Evolutionary conservation across 1,140 invertebrate species (phyloP).

Genomic region (Nixonia krombeini): DNA sequence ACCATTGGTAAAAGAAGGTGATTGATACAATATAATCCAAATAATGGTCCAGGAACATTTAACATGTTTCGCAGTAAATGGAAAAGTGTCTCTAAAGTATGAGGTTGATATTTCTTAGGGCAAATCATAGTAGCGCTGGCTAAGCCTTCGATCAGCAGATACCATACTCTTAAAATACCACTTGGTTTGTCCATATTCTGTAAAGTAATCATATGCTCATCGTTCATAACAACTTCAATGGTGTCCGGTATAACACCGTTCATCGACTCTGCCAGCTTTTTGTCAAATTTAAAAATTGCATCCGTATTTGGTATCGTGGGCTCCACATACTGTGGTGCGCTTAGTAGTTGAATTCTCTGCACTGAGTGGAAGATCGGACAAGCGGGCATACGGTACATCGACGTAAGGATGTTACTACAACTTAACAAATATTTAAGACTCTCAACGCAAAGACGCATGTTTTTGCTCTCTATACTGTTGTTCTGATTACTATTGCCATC

Average conservation of each 20-base stretch:
- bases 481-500: too few relatives aligned
- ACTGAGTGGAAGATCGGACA: conserved; percentile 94
- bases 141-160: conserved; percentile 89
- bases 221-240: conserved; percentile 74
- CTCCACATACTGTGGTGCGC: conserved; percentile 85
- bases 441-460: conserved; percentile 79
- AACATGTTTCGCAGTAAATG: conserved; percentile 84
- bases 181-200: conserved; percentile 84
- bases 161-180: conserved; percentile 92
- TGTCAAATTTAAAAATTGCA: conserved; percentile 74
- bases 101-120: conserved; percentile 87
- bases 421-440: conserved; percentile 88
- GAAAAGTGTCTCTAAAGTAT: conserved; percentile 89
- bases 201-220: conserved; percentile 75
- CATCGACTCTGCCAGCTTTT: conserved; percentile 68
- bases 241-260: conserved; percentile 69
- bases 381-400: conserved; percentile 95
- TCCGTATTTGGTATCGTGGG: conserved; percentile 86
- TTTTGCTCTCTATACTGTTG: conserved; percentile 53
- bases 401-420: conserved; percentile 87
- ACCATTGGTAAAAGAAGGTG: conserved; percentile 90
- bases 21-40: conserved; percentile 91
- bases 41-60: conserved; percentile 84
- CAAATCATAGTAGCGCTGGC: conserved; percentile 86
- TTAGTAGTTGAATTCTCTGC: conserved; percentile 86